Evolutionary conservation across 30 jellyfish, hydroid and myxozoan genomes (phyloP).

Genomic region (Nemopilema nomurai): DNA sequence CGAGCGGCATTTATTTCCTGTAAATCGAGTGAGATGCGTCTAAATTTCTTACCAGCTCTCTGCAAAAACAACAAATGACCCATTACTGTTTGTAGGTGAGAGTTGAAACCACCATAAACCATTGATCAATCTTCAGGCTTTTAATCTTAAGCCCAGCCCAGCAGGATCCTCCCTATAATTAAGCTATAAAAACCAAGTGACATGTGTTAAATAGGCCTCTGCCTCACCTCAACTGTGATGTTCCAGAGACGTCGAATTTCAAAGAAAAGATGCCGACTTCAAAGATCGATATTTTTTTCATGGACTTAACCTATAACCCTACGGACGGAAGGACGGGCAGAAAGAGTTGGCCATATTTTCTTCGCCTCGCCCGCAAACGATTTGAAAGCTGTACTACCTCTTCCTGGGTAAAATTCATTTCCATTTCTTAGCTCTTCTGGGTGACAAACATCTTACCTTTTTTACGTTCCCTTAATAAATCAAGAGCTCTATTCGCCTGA

Average conservation of each 20-base stretch:
- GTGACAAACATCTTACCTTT: neutral
- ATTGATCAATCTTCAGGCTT: conserved; percentile 59
- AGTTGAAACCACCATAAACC: conserved; percentile 13
- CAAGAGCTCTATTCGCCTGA: too few relatives aligned
- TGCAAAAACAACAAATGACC: conserved; percentile 54
- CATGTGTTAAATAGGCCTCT: conserved; percentile 53
- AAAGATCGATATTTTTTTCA: neutral
- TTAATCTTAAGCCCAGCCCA: conserved; percentile 53
- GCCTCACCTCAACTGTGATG: conserved; percentile 65
- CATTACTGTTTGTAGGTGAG: neutral
- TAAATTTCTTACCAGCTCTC: conserved; percentile 17
- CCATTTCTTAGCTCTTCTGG: neutral
- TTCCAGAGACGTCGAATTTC: conserved; percentile 43
- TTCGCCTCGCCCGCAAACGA: neutral
- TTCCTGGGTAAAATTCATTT: neutral
- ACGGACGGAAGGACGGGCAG: conserved; percentile 7
- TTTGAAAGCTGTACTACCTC: neutral
- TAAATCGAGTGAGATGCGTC: neutral
- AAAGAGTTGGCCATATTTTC: conserved; percentile 1
- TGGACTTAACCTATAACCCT: conserved; percentile 15
- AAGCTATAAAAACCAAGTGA: conserved; percentile 59
- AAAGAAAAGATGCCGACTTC: conserved; percentile 54
- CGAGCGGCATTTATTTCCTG: too few relatives aligned
- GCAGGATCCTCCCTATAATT: conserved; percentile 51
- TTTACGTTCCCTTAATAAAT: too few relatives aligned